Evolutionary conservation across 2,113 vertebrate genomes (phyloP), one percentile per base, ranked within the genome.

Genomic region (Pelecanus crispus): DNA sequence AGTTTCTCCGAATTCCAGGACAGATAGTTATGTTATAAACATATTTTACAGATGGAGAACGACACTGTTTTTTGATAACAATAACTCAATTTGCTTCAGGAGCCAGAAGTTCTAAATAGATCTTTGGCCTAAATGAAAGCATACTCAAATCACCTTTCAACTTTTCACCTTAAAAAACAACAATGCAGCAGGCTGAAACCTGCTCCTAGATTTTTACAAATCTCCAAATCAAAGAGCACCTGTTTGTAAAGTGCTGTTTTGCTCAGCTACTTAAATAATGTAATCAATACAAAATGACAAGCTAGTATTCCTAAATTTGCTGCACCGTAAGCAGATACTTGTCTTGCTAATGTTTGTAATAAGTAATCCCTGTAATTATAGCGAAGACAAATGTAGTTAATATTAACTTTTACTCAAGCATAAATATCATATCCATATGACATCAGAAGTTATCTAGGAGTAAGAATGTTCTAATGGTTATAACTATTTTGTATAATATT

Each of bases 201-300:
- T 50, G 50, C 26, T 86, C 17, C 83, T 77, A 44, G n/a, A 70
- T 94, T 97, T 95, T 91, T 92, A 84, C 71, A 85, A 83, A 95
- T 97, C 97, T 97, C 96, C 95, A 98, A 98, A 97, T 95, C 93
- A 95, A 95, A 97, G 89, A 93, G 81, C 61, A 94, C 67, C 88
- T 93, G 94, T 95, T 96, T 98, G 81, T 96, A 97, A 98, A 97
- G 81, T 61, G 92, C 90, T 95, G 86, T 84, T 98, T 95, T 97
- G 82, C 89, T 97, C 80, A 88, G 44, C 74, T 95, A 97, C 95
- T 97, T 97, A 96, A 97, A 97, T 97, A 87, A 91, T 63, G 86
- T 92, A 94, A 95, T 91, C 65, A 87, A 90, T 81, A 85, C 45
- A 74, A 93, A 97, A 95, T 93, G 91, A 82, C 66, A 92, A 89